Percentiles rank a stretch among this genome's conserved stretches.
Conservation (phyloP, 2,113 vertebrate genomes). For the Anseranas semipalmata region DNA sequence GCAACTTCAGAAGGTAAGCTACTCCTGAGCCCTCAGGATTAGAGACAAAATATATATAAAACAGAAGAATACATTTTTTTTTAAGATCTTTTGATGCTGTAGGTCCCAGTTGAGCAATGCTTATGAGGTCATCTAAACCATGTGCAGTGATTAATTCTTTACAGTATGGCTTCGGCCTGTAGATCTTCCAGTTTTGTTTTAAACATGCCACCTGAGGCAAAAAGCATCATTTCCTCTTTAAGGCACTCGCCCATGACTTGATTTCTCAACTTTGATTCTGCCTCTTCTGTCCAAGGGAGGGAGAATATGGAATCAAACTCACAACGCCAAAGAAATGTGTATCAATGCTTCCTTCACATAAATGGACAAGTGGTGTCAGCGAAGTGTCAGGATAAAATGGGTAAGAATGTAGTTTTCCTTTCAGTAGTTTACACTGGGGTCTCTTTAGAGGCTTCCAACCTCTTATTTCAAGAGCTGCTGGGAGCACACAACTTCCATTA, state of each 20-base stretch:
- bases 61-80: background rate
- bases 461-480: background rate
- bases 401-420: background rate
- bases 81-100: background rate
- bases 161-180: background rate
- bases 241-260: rapidly evolving
- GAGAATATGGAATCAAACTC: background rate
- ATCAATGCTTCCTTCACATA: background rate
- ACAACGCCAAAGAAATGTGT: background rate
- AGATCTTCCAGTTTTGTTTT: background rate
- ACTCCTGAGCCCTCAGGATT: background rate
- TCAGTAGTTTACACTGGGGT: background rate
- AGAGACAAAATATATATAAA: background rate
- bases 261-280: background rate
- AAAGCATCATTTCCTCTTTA: background rate
- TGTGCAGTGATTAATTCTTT: background rate
- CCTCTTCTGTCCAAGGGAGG: background rate
- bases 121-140: background rate
- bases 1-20: background rate
- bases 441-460: background rate
- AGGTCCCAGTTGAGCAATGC: rapidly evolving
- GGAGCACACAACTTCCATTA: background rate
- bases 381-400: background rate
- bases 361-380: background rate
- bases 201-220: background rate